Evolutionary conservation across 2,888 invertebrate genomes (phyloP).

Genomic region (Pecten maximus): DNA sequence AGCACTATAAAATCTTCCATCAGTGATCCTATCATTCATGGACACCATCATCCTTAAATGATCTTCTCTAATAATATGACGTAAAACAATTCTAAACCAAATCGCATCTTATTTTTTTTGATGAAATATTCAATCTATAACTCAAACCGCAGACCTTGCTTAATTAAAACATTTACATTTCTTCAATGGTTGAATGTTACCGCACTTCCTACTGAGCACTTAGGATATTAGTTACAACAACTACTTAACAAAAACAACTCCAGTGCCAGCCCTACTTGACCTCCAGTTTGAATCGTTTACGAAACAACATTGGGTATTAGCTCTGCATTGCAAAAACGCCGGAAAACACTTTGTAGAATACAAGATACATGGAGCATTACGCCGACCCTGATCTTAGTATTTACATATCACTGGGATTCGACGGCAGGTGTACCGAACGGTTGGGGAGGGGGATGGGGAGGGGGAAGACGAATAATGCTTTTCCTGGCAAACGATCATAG

Average conservation of each 20-base stretch:
- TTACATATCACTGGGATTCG: not conserved
- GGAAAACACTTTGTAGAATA: not conserved
- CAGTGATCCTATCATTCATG: no score
- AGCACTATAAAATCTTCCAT: no score
- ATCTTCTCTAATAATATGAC: no score
- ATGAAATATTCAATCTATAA: not conserved
- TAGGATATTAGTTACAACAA: not conserved
- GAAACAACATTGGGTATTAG: not conserved
- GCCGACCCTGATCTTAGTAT: not conserved
- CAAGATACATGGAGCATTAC: not conserved
- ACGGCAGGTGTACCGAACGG: not conserved
- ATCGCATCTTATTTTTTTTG: not conserved
- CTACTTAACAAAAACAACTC: conserved; percentile 5
- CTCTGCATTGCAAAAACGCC: not conserved
- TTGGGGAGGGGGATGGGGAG: no score
- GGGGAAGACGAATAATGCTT: not conserved
- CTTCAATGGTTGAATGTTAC: not conserved
- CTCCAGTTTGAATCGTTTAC: not conserved
- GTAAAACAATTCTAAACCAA: no score
- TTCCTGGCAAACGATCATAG: not conserved
- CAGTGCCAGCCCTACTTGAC: not conserved
- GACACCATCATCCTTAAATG: no score
- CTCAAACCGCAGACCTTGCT: not conserved
- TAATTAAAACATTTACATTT: not conserved
- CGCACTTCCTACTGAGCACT: not conserved